These are phyloP conservation scores for Seriola aureovittata DNA, from an alignment of 2,113 vertebrate species.

Conservation along the genomic window DNA sequence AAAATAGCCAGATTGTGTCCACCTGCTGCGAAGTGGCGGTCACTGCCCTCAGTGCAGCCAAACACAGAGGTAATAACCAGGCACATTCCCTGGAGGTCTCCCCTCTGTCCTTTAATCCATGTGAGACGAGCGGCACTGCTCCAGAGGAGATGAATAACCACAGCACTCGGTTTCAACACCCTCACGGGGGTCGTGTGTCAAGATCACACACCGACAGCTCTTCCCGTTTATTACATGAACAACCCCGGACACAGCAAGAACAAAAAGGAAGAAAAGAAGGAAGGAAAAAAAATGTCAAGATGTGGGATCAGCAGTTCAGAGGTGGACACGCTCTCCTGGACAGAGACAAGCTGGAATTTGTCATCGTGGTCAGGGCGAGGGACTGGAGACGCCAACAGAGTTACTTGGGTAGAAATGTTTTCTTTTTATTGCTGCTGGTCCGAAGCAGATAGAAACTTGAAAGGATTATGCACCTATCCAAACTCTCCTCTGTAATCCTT, in stretches of 20 bases:
- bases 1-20: slow-evolving; percentile 61
- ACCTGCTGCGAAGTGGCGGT: slow-evolving; percentile 42
- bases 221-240: slow-evolving; percentile 38
- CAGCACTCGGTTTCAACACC: slow-evolving; percentile 21
- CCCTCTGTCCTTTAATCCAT: slow-evolving; percentile 64
- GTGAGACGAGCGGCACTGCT: slow-evolving; percentile 51
- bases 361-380: slow-evolving; percentile 6
- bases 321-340: slow-evolving; percentile 19
- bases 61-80: slow-evolving; percentile 75
- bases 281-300: not conserved
- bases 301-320: slow-evolving; percentile 23
- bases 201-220: slow-evolving; percentile 54
- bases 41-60: slow-evolving; percentile 55
- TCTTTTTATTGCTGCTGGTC: slow-evolving; percentile 25
- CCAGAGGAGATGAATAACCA: slow-evolving; percentile 66
- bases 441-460: slow-evolving; percentile 38
- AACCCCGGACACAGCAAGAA: slow-evolving; percentile 32
- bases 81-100: slow-evolving; percentile 53
- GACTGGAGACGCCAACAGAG: not conserved
- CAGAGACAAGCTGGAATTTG: slow-evolving; percentile 30
- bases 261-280: slow-evolving; percentile 6
- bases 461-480: slow-evolving; percentile 62
- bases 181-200: slow-evolving; percentile 62
- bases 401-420: slow-evolving; percentile 35
- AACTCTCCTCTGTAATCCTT: slow-evolving; percentile 58